phyloP scores from a whole-genome alignment of 1,140 invertebrate genomes.

The Philopotamus ludificatus region DNA sequence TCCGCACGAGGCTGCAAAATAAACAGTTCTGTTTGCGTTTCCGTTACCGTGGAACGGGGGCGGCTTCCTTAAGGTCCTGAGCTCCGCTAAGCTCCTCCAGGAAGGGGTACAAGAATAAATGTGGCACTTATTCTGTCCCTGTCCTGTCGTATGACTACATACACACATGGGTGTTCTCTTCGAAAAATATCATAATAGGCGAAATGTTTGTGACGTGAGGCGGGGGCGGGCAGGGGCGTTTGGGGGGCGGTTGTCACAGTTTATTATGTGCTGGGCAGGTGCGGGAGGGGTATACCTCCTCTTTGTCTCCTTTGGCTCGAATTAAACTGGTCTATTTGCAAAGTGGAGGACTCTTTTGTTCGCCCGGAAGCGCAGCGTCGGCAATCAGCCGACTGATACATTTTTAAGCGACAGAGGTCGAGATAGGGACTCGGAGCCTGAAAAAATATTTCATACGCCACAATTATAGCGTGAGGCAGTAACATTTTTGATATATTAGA shows the following conservation, averaged over 20 bases:
- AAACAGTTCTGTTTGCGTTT: background rate
- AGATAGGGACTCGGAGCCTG: too few species aligned
- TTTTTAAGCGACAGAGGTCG: too few species aligned
- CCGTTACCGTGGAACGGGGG: constrained; percentile 4
- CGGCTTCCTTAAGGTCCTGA: constrained; percentile 3
- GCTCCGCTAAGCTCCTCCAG: constrained; percentile 9
- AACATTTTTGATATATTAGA: too few species aligned
- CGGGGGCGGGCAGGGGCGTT: background rate
- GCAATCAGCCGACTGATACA: too few species aligned
- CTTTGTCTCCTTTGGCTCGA: background rate
- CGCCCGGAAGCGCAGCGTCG: too few species aligned
- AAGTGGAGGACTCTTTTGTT: too few species aligned
- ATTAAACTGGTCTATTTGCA: background rate
- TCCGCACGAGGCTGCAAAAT: too few species aligned
- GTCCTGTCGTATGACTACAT: constrained; percentile 25
- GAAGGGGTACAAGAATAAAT: constrained; percentile 35
- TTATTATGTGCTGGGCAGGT: constrained; percentile 34
- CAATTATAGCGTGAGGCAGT: too few species aligned
- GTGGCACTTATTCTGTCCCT: constrained; percentile 34
- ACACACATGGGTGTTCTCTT: constrained; percentile 17
- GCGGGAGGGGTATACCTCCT: background rate
- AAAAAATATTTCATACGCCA: too few species aligned
- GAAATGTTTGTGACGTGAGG: constrained; percentile 41
- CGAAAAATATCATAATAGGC: constrained; percentile 41
- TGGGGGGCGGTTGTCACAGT: constrained; percentile 35